These are phyloP conservation scores for Hippocampus kuda DNA, from an alignment of 2,797 vertebrate genomes.

Conservation along the genomic window DNA sequence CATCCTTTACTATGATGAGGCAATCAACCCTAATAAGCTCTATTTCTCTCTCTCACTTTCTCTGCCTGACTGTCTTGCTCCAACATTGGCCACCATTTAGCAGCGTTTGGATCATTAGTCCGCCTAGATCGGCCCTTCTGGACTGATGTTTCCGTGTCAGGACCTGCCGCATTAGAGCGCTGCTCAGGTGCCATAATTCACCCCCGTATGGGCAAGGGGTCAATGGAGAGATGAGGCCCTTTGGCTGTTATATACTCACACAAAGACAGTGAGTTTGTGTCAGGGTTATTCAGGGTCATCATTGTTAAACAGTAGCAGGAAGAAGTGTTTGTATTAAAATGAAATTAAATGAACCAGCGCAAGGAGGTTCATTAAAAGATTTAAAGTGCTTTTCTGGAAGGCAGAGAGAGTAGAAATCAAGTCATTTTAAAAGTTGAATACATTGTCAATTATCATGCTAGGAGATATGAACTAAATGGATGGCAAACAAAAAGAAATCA, in stretches of 20 bases:
- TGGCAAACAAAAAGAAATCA: constrained; percentile 6
- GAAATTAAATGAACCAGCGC: constrained; percentile 34
- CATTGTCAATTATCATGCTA: constrained; percentile 2
- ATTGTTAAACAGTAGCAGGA: constrained; percentile 39
- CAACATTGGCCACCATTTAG: constrained; percentile 60
- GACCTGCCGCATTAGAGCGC: constrained; percentile 51
- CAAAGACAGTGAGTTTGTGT: constrained; percentile 51
- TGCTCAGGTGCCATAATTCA: constrained; percentile 63
- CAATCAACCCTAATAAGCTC: constrained; percentile 54
- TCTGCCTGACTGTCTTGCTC: constrained; percentile 13
- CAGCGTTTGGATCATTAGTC: constrained; percentile 59
- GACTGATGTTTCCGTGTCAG: constrained; percentile 57
- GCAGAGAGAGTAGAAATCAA: not conserved
- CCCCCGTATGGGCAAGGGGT: constrained; percentile 50
- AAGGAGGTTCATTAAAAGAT: constrained; percentile 31
- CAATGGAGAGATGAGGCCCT: constrained; percentile 59
- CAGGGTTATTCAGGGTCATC: constrained; percentile 46
- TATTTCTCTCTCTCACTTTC: constrained; percentile 12
- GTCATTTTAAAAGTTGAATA: not conserved
- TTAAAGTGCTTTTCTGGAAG: constrained; percentile 15
- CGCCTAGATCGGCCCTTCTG: constrained; percentile 39
- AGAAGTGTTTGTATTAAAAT: constrained; percentile 44
- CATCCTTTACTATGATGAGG: constrained; percentile 52
- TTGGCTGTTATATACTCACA: constrained; percentile 57
- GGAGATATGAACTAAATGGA: not conserved